A percentile compares a stretch with the other conserved stretches of the same genome.
Conservation (phyloP, 2,113 vertebrate species). For the Puntigrus tetrazona region DNA sequence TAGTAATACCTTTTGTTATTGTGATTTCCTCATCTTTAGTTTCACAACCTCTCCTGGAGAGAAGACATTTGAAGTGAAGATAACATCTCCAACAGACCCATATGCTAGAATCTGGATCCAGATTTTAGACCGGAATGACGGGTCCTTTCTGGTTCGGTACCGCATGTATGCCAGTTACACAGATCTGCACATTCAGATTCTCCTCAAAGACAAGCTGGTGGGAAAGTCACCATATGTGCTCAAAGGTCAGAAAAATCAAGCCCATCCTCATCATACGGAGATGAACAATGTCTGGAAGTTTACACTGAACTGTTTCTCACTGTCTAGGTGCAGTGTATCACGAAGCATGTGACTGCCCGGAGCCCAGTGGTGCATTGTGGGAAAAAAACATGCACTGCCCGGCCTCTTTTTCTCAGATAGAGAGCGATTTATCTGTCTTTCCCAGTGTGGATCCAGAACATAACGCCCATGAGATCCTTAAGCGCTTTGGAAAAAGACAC, state of each 20-base stretch:
- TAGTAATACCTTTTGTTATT: background rate
- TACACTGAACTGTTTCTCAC: background rate
- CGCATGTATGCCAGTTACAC: constrained; percentile 94
- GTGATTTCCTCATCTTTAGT: constrained; percentile 67
- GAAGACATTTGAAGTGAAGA: constrained; percentile 87
- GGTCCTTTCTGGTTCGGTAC: constrained; percentile 94
- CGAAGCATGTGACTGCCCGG: constrained; percentile 91
- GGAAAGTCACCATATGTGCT: constrained; percentile 90
- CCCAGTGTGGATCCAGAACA: constrained; percentile 83
- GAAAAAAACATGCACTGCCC: constrained; percentile 87
- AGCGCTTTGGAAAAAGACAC: constrained; percentile 91
- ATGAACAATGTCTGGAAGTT: background rate
- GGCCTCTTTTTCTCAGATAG: constrained; percentile 84
- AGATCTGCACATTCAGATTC: constrained; percentile 84
- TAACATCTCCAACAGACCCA: constrained; percentile 83
- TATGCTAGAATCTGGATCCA: constrained; percentile 93
- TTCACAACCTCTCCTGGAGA: constrained; percentile 89
- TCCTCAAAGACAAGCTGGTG: constrained; percentile 78
- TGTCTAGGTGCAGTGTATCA: constrained; percentile 88
- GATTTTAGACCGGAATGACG: constrained; percentile 91
- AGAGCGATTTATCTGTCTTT: constrained; percentile 82
- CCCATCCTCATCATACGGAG: background rate
- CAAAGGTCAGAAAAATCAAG: constrained; percentile 77
- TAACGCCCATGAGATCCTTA: constrained; percentile 86
- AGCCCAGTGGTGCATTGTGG: constrained; percentile 80